Evolutionary conservation across 2,888 invertebrate genomes (phyloP), one percentile per base, ranked within the genome.

Genomic region (Cotesia congregata): DNA sequence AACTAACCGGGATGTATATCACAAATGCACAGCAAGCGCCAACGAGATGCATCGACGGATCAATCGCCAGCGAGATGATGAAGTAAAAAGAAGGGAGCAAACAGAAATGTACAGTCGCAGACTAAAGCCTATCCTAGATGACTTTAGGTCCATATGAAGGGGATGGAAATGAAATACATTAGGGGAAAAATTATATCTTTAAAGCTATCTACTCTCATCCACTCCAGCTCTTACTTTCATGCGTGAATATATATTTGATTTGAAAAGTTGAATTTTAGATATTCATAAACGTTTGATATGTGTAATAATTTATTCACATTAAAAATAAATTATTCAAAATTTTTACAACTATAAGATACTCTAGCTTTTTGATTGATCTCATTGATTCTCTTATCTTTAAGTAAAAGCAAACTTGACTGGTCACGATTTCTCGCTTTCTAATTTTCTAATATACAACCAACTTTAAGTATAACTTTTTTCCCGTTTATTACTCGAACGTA

Each of bases 381-480:
- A 20, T 67, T 73, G 38, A 73, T 67, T 67, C 38, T 7, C 39
- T 7, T 73, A 59, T 17, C 67, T 59, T 9, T 40, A 20, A 40
- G 73, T 73, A 73, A 73, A 73, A 73, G 73, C 50, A 50, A 73
- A 73, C 59, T 67, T 60, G 62, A 70, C 61, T 65, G 40, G 62
- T 64, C 68, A 68, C 62, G 70, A 75, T 75, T 70, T 75, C 75
- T 71, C 75, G 65, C 75, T 75, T 75, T 75, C 75, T 75, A 75
- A 75, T 70, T 75, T 75, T 75, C 75, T 75, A 67, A 67, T 30
- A 12, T 12, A 50, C 50, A 50, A 50, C 50, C 9, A 30, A 17
- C 62, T 62, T 17, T 62, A 62, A 17, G 38, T 65, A 30, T 30
- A 12, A 30, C 38, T 65, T 65, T 65, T 12, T 65, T 20, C 12